Evolutionary conservation across 2,113 vertebrate species (phyloP).

Genomic region (Chroicocephalus ridibundus): DNA sequence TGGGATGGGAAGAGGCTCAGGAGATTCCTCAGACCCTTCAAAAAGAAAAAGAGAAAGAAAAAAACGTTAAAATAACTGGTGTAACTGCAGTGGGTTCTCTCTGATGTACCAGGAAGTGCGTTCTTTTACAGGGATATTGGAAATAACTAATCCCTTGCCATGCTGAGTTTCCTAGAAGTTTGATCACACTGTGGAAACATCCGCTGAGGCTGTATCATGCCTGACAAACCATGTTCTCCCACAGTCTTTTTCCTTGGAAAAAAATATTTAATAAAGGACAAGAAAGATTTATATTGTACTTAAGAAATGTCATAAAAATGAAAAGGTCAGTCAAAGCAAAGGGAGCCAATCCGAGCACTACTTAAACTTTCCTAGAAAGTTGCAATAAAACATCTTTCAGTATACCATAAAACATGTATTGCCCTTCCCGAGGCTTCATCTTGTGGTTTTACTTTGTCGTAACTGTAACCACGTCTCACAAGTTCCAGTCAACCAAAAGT

Average conservation of each 20-base stretch:
- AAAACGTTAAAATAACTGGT: neutral
- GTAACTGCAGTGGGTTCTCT: neutral
- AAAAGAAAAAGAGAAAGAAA: neutral
- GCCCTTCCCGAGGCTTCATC: neutral
- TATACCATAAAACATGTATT: neutral
- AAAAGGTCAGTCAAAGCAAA: neutral
- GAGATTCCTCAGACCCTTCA: slow-evolving; percentile 94
- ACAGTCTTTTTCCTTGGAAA: neutral
- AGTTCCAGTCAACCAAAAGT: neutral
- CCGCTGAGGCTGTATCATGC: neutral
- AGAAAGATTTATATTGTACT: neutral
- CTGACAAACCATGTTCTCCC: neutral
- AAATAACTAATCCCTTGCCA: neutral
- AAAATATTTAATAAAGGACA: neutral
- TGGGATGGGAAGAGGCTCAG: slow-evolving; percentile 93
- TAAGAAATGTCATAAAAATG: neutral
- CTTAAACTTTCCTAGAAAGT: neutral
- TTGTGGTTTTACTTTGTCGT: neutral
- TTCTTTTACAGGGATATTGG: neutral
- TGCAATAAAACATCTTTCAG: neutral
- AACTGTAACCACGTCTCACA: neutral
- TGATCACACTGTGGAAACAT: neutral
- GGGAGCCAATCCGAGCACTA: neutral
- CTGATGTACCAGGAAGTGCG: neutral
- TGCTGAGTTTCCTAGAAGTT: neutral